These are phyloP conservation scores for Oceanites oceanicus DNA, from an alignment of 2,113 vertebrate species.

Conservation along the genomic window DNA sequence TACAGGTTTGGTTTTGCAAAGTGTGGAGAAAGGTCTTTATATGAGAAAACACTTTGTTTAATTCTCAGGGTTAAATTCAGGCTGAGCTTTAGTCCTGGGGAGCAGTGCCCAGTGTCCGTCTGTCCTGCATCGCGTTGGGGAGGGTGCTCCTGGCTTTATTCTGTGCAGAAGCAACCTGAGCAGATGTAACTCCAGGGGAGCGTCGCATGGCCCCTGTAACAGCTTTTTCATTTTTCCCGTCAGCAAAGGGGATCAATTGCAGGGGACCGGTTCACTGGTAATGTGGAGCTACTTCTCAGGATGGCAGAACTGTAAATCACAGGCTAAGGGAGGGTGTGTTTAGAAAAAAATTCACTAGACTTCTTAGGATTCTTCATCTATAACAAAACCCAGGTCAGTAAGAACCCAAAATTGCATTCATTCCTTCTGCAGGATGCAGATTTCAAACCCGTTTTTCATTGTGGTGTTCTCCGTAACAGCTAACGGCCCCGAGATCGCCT, in stretches of 20 bases:
- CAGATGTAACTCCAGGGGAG: not conserved
- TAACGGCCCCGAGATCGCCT: not conserved
- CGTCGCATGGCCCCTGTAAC: rapidly evolving
- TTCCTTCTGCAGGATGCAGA: not conserved
- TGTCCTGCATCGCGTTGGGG: not conserved
- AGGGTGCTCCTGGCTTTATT: not conserved
- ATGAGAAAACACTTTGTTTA: not conserved
- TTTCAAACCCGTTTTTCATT: not conserved
- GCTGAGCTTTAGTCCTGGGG: not conserved
- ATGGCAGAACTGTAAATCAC: not conserved
- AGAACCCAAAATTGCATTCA: not conserved
- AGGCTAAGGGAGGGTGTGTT: not conserved
- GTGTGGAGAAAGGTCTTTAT: not conserved
- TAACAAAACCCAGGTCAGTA: not conserved
- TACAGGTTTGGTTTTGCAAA: not conserved
- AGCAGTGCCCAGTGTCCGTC: not conserved
- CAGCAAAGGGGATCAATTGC: not conserved
- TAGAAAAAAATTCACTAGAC: rapidly evolving
- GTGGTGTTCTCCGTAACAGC: not conserved
- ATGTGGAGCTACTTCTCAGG: not conserved
- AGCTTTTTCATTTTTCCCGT: not conserved
- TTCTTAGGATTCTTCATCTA: not conserved
- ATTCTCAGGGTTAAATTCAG: not conserved
- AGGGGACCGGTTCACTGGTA: not conserved
- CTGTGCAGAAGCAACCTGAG: not conserved